Evolutionary conservation across 2,113 vertebrate species (phyloP), one percentile per base, ranked within the genome.

Genomic region (Stegastes partitus): DNA sequence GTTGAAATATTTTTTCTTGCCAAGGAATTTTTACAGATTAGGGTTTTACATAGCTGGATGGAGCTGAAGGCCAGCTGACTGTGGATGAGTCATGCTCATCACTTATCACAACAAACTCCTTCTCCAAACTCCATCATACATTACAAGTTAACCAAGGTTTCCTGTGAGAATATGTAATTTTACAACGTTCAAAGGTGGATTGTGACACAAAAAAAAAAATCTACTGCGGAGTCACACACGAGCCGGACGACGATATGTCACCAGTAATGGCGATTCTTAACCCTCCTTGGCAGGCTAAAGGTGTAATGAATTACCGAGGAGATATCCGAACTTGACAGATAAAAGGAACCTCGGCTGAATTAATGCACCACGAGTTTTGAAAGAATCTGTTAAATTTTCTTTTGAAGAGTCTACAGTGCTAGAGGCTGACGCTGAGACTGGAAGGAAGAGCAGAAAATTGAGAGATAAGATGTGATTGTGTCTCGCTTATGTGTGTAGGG

Each of bases 261-360:
- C 37, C 39, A 19, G 21, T 54, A 64, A 61, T 31, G 57, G 63
- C 14, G 34, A 34, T 74, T 78, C 45, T 28, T 78, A 71, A 79
- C 67, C 67, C 54, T 65, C 19, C 67, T 19, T 62, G 77, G 81
- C 83, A 79, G 68, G 61, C 51, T 10, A 50, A 69, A 62, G 71
- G 79, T 65, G 66, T 64, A 85, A 85, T 81, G 57, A 85, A 80
- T 80, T 61, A 77, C 61, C n/a, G 65, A 62, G 79, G 26, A 45
- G 69, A 72, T 72, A 63, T 66, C 74, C 59, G 53, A 65, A 74
- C 19, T 28, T 77, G 74, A 77, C 68, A 70, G 77, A 82, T 81
- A 61, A 82, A 81, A 79, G 76, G 18, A 81, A 68, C 28, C 62
- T 56, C 1, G 1, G 22, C 67, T 75, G 78, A 82, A 74, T 79